Evolutionary conservation across 2,888 invertebrate genomes (phyloP).

Genomic region (Drosophila eohydei): DNA sequence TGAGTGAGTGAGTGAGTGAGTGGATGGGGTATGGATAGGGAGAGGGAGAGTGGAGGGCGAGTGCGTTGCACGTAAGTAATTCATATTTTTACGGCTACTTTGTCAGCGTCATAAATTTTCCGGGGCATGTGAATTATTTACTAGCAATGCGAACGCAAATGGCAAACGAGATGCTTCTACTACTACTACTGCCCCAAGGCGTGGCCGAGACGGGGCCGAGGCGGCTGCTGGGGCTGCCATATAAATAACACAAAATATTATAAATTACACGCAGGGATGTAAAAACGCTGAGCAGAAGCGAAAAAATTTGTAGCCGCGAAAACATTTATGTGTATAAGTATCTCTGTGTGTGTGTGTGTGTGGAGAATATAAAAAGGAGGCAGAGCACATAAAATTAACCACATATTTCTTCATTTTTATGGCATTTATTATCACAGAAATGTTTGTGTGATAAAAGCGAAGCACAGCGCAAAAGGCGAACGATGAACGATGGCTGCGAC

Average conservation of each 20-base stretch:
- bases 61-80: constrained; percentile 58
- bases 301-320: constrained; percentile 77
- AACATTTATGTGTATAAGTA: constrained; percentile 63
- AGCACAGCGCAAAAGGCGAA: constrained; percentile 64
- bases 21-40: neutral
- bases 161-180: constrained; percentile 34
- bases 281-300: constrained; percentile 60
- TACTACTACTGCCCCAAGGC: neutral
- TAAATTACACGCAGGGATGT: constrained; percentile 77
- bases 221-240: constrained; percentile 39
- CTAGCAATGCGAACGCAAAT: constrained; percentile 71
- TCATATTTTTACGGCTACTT: constrained; percentile 80
- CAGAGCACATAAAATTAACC: constrained; percentile 83
- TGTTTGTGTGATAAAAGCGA: constrained; percentile 82
- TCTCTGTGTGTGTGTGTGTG: constrained; percentile 7
- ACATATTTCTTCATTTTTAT: constrained; percentile 84
- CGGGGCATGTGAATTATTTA: constrained; percentile 75
- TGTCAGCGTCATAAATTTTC: constrained; percentile 76
- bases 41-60: neutral
- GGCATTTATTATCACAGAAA: constrained; percentile 83
- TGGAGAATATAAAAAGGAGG: constrained; percentile 71
- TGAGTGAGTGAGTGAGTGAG: constrained; percentile 14
- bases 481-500: constrained; percentile 45
- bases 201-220: neutral
- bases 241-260: constrained; percentile 80